Evolutionary conservation across 1,140 invertebrate genomes (phyloP).

Genomic region (Bicyclus anynana): DNA sequence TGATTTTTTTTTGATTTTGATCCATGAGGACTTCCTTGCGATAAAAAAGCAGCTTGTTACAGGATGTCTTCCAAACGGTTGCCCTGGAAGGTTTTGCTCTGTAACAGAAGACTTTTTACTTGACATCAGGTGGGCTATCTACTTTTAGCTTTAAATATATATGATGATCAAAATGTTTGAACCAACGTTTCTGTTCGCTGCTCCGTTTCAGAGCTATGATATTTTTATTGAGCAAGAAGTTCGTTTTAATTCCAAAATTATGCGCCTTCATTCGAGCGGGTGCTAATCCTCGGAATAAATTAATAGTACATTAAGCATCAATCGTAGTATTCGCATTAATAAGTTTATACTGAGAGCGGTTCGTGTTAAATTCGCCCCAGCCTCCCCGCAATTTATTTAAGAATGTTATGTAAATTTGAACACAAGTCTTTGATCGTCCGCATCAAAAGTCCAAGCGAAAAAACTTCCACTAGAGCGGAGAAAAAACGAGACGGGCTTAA

Average conservation of each 20-base stretch:
- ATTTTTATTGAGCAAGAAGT: background rate
- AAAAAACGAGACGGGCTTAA: conserved; percentile 74
- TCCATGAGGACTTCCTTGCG: too few relatives aligned
- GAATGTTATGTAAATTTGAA: conserved; percentile 77
- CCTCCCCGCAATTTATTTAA: conserved; percentile 73
- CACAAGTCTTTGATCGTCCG: conserved; percentile 76
- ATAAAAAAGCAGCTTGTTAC: too few relatives aligned
- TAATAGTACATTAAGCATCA: conserved; percentile 65
- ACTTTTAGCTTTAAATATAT: too few relatives aligned
- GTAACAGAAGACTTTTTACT: too few relatives aligned
- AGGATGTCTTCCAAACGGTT: too few relatives aligned
- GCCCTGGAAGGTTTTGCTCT: too few relatives aligned
- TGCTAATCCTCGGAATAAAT: conserved; percentile 58
- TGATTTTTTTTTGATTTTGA: too few relatives aligned
- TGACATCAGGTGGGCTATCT: too few relatives aligned
- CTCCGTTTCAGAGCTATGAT: too few relatives aligned
- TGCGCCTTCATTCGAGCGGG: conserved; percentile 27
- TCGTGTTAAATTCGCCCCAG: conserved; percentile 49
- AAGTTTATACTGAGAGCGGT: conserved; percentile 57
- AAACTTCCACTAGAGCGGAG: conserved; percentile 66
- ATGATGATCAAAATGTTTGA: too few relatives aligned
- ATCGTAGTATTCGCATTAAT: conserved; percentile 61
- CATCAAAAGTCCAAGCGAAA: conserved; percentile 72
- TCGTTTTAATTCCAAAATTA: background rate
- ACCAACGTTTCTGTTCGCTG: too few relatives aligned